A percentile compares a stretch with the other conserved stretches of the same genome.
Conservation (phyloP, 2,888 invertebrate genomes). For the Laspeyria flexula region DNA sequence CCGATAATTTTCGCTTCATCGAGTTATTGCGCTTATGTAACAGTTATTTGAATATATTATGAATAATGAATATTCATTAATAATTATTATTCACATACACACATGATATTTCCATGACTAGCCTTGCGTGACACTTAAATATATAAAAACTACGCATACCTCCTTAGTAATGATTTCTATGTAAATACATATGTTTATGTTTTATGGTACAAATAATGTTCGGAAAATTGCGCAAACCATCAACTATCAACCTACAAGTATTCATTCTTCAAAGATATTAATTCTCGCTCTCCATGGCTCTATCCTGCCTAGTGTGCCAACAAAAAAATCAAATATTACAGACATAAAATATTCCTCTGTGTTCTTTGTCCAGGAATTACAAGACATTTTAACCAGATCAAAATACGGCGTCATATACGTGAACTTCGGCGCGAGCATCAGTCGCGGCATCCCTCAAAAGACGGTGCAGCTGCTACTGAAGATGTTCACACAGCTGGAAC, state of each 20-base stretch:
- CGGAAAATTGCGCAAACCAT: too few relatives aligned
- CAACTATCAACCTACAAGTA: too few relatives aligned
- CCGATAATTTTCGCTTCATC: too few relatives aligned
- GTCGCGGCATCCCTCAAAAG: constrained; percentile 56
- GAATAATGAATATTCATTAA: background rate
- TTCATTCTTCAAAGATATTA: too few relatives aligned
- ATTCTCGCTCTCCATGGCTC: too few relatives aligned
- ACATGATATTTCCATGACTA: constrained; percentile 4
- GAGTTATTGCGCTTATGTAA: background rate
- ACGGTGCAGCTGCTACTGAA: constrained; percentile 58
- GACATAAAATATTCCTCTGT: background rate
- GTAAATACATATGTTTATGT: too few relatives aligned
- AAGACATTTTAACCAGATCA: constrained; percentile 64
- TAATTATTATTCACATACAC: constrained; percentile 17
- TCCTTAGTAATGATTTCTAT: too few relatives aligned
- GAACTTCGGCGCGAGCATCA: constrained; percentile 70
- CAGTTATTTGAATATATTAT: too few relatives aligned
- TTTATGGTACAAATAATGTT: too few relatives aligned
- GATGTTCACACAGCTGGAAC: constrained; percentile 69
- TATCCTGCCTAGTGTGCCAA: too few relatives aligned
- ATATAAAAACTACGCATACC: constrained; percentile 7
- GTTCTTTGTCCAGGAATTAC: constrained; percentile 57
- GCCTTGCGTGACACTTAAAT: constrained; percentile 17
- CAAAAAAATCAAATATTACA: too few relatives aligned
- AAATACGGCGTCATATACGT: constrained; percentile 75